Evolutionary conservation across 2,888 invertebrate species (phyloP), one percentile per base, ranked within the genome.

Genomic region (Slavum lentiscoides): DNA sequence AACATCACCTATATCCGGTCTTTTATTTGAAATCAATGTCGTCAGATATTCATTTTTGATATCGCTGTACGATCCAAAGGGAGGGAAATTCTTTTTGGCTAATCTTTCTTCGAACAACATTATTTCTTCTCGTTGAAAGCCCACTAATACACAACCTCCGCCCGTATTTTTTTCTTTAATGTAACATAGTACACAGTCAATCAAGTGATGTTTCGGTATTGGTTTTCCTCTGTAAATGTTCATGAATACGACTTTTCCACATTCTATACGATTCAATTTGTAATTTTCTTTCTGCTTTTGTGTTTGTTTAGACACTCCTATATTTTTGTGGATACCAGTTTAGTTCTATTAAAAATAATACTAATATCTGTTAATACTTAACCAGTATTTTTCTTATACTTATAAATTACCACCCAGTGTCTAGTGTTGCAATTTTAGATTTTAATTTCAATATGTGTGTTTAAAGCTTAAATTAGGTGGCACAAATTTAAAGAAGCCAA

Each of bases 81-180:
- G 77, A 0, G 77, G 77, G 6, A 21, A 70, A 23, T 62, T 43
- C 4, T 70, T 70, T 17, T 62, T 61, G 2, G 77, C 62, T 6
- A 77, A 55, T 19, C 77, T 77, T 39, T 77, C 69, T 70, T 77
- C 77, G 5, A 77, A 13, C 23, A 49, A 37, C 37, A 70, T 70
- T 62, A 77, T 53, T 19, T 77, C 62, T 61, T 77, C 77, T 49
- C 49, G 30, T 17, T 11, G n/a, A 62, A 69, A 53, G 11, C 37
- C 77, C 1, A 70, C 17, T 13, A 77, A 15, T 17, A 77, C 70
- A 37, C 11, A 61, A 55, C 77, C 77, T 37, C 21, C 61, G 8
- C 0, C 1, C 53, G 23, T 4, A 9, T 53, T 7, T 11, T 77
- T 70, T n/a, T 62, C 53, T 37, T 70, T 77, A 21, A 77, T 62